Base-by-base conservation (phyloP, 2,888 invertebrate genomes). In the Ceramica pisi region DNA sequence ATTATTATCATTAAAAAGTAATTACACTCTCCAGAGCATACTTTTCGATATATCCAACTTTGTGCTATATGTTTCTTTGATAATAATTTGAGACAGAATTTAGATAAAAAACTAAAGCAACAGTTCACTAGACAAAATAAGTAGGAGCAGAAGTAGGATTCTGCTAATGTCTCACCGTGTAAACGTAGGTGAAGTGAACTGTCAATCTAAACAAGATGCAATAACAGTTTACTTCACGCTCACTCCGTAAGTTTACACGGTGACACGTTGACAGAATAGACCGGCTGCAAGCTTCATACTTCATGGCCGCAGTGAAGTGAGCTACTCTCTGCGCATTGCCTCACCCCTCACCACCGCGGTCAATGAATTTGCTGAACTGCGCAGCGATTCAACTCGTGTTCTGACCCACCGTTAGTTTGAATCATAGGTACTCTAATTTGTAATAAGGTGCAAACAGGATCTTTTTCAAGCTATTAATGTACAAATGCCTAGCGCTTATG, bases 1-100 rank as follows among this genome's bases (percentile, higher is more conserved):
- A 66, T 67, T 38, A 62, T 38, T 59, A 72, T 64, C 7, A 10
- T 35, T 16, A 26, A 26, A 66, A 74, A 75, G 46, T 46, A 57
- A 66, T 41, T 55, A 76, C 67, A 71, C 56, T 75, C 50, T 61
- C n/a, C 46, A 53, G 81, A 68, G 61, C 7, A 41, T 59, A 64
- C 74, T 38, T 35, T 60, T 56, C 21, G 10, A 57, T 51, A 23
- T 44, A 23, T 44, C 35, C 41, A 60, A 44, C 19, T 66, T 84
- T 82, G 70, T 78, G 82, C 64, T 71, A 35, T 14, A 26, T 41
- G 31, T 46, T 35, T 46, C 0, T 6, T 23, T 35, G 9, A 2
- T 46, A 65, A 12, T 66, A 64, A 44, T 7, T n/a, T 38, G 23
- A 19, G 19, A 53, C 53, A 21, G 6, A 23, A 3, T 62, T 35